Evolutionary conservation across 2,797 vertebrate genomes (phyloP), one percentile per base, ranked within the genome.

Genomic region (Pterois miles): DNA sequence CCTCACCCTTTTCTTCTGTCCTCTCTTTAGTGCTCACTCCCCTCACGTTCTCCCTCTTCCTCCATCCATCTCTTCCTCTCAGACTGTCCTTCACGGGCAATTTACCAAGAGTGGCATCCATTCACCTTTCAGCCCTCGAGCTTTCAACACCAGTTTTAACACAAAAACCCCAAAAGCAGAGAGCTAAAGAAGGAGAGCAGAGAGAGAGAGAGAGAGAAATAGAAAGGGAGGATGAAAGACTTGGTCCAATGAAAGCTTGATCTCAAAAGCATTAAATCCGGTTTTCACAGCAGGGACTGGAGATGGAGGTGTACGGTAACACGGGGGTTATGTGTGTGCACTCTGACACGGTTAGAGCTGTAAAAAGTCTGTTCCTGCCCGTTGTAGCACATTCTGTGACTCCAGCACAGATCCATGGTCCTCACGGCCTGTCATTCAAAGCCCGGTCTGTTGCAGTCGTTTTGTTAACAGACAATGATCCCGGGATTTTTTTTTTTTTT

Each of bases 71-170:
- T 78, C 63, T 43, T 68, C 33, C 74, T 84, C 63, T 80, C 40
- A 3, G 33, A 67, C 62, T 76, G 88, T 92, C 92, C 91, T 92
- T 94, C 90, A 91, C 56, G 40, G 89, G 73, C 84, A 89, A 86
- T 93, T 94, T 91, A 88, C 69, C 71, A 75, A 80, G 83, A 89
- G 76, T 85, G 81, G 68, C 80, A 86, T 88, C 74, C 76, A 54
- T 82, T 90, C 85, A 87, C 79, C 81, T 89, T 74, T 76, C 76
- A 88, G 80, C 74, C 80, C 82, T 71, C 36, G 4, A 86, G 85
- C 82, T 79, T 89, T 88, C 78, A 82, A 72, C 84, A 87, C 76
- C 80, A 71, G 85, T 90, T 91, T 89, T 76, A 81, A 86, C 81
- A 86, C 57, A 77, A 76, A 80, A 88, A 13, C 62, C 82, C 71